Percentiles rank a stretch among this genome's conserved stretches.
phyloP scores from a whole-genome alignment of 64 coral and sea anemone genomes.

The Stichodactyla helianthus region DNA sequence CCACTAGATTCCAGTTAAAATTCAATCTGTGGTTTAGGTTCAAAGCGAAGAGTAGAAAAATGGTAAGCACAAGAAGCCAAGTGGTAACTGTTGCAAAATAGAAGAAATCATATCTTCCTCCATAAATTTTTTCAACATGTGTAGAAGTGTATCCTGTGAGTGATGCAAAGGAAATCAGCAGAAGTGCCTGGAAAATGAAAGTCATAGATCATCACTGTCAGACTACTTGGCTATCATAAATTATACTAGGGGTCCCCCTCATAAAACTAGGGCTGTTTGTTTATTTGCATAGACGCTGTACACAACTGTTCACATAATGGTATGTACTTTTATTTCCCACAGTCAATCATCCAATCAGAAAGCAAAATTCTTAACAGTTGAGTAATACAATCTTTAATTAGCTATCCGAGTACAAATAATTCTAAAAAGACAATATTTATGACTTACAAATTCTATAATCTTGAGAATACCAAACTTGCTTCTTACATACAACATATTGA shows the following conservation, averaged over 20 bases:
- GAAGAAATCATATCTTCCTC: conserved; percentile 91
- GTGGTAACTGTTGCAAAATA: conserved; percentile 87
- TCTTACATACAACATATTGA: conserved; percentile 52
- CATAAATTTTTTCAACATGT: conserved; percentile 7
- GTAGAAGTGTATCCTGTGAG: conserved; percentile 62
- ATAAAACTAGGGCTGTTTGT: too few relatives aligned
- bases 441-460: conserved; percentile 92
- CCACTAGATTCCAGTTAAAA: conserved; percentile 74
- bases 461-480: conserved; percentile 74
- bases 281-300: too few relatives aligned
- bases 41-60: conserved; percentile 66
- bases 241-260: too few relatives aligned
- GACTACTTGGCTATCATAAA: not conserved
- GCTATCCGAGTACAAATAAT: not conserved
- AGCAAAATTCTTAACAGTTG: too few relatives aligned
- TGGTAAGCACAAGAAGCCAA: conserved; percentile 74
- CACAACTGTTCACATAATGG: too few relatives aligned
- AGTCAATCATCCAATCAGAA: too few relatives aligned
- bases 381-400: too few relatives aligned
- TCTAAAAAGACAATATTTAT: not conserved
- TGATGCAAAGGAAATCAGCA: conserved; percentile 86
- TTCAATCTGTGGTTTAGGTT: conserved; percentile 50
- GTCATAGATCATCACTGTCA: not conserved
- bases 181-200: conserved; percentile 54
- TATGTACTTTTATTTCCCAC: too few relatives aligned